These are phyloP conservation scores for Epinotia brunnichana DNA, from an alignment of 2,888 invertebrate genomes.

Conservation along the genomic window DNA sequence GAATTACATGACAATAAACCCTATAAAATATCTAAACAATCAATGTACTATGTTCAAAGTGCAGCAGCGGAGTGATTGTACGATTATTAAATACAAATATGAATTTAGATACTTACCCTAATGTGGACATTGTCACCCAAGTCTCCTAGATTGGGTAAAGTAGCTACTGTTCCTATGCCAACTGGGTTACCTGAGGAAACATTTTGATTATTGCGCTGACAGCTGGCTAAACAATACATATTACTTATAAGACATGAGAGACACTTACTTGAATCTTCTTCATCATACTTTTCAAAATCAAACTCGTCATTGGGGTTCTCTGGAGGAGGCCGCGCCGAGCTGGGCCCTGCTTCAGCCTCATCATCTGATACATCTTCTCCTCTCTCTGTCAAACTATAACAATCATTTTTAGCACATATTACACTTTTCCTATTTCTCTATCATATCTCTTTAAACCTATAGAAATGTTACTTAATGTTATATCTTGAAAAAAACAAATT, in stretches of 20 bases:
- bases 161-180: conserved; percentile 84
- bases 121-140: conserved; percentile 79
- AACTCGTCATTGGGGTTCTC: conserved; percentile 86
- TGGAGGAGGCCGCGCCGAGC: conserved; percentile 59
- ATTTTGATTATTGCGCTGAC: not conserved
- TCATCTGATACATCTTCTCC: conserved; percentile 78
- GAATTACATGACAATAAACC: no score
- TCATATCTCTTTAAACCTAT: not conserved
- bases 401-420: not conserved
- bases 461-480: not conserved
- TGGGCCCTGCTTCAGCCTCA: conserved; percentile 61
- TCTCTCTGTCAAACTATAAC: conserved; percentile 65
- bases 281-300: conserved; percentile 89
- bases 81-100: conserved; percentile 1
- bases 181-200: conserved; percentile 71
- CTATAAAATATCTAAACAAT: not conserved
- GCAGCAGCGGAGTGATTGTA: not conserved
- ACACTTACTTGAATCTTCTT: conserved; percentile 84
- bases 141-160: conserved; percentile 79
- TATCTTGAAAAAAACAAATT: no score
- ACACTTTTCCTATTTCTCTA: not conserved
- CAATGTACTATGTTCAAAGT: not conserved
- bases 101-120: conserved; percentile 62
- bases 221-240: not conserved
- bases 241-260: not conserved